phyloP scores from a whole-genome alignment of 2,888 invertebrate genomes.

The Hymenopus coronatus region DNA sequence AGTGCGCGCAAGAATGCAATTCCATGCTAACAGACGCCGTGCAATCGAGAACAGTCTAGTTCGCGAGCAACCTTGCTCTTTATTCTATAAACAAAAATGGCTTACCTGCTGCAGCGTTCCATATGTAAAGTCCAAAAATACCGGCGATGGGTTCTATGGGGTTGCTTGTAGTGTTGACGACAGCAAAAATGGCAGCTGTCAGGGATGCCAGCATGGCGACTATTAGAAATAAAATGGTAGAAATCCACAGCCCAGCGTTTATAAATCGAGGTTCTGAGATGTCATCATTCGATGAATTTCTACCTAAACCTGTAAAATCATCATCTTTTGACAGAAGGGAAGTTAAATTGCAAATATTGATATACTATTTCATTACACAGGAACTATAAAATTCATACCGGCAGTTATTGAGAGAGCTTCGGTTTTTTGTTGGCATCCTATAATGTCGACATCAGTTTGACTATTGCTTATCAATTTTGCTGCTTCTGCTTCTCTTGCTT shows the following conservation, averaged over 20 bases:
- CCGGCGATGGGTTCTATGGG: slow-evolving; percentile 59
- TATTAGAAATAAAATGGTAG: slow-evolving; percentile 54
- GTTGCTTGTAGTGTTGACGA: slow-evolving; percentile 58
- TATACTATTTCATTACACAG: no score
- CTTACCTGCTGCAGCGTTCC: slow-evolving; percentile 57
- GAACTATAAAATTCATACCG: no score
- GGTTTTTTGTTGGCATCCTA: background rate
- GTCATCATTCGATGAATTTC: background rate
- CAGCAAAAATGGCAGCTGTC: slow-evolving; percentile 51
- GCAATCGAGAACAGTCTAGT: no score
- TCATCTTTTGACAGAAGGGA: background rate
- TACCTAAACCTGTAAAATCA: slow-evolving; percentile 36
- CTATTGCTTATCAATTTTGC: slow-evolving; percentile 34
- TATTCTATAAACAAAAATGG: background rate
- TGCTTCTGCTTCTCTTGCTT: slow-evolving; percentile 40
- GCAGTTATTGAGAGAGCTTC: no score
- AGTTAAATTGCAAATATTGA: no score
- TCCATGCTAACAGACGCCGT: no score
- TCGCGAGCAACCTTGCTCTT: no score
- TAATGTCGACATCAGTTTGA: background rate
- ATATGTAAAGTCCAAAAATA: slow-evolving; percentile 58
- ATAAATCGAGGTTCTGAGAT: slow-evolving; percentile 40
- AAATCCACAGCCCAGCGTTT: slow-evolving; percentile 53
- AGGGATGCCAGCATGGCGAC: slow-evolving; percentile 53
- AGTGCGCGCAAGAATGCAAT: no score